Base-by-base conservation (phyloP, 2,888 invertebrate species). In the Cheilosia vernalis region DNA sequence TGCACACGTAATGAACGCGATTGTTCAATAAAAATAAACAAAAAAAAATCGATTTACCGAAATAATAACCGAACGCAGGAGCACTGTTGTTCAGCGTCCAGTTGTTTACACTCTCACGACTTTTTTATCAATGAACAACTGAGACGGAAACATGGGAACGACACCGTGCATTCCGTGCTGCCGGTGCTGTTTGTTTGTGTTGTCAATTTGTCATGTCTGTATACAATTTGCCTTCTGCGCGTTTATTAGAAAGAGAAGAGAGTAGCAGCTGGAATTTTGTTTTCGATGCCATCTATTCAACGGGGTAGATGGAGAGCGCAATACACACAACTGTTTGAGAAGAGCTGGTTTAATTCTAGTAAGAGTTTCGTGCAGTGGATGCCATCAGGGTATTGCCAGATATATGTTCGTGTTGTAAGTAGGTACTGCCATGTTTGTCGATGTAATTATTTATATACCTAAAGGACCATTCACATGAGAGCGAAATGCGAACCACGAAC, bases 51-150 rank as follows among this genome's bases (percentile, higher is more conserved):
- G 73, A 76, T 76, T 69, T 42, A 6, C 6, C 30, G 13, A 33
- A 53, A 51, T 53, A 60, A 77, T 60, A 67, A 72, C 53, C 42
- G 37, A 64, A 63, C 56, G 47, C 40, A 53, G 56, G 40, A 58
- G 51, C 47, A 40, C 61, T 64, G 56, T 53, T 56, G 37, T 17
- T 53, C 49, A 47, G 24, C 21, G 21, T 51, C 13, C 9, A n/a
- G 76, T 70, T 85, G 82, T 86, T 82, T 69, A 82, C 82, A 78
- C 81, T 82, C 86, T 86, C 86, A 82, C 86, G 77, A 33, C 44
- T 82, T 78, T 78, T 86, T 86, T 86, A 86, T 86, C 82, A 86
- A 86, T 86, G 86, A 86, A 82, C 44, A 76, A 70, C 69, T 21
- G 80, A 80, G 80, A 84, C 66, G 51, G 74, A 74, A 53, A 69